Evolutionary conservation across 2,113 vertebrate genomes (phyloP).

Genomic region (Gobius niger): DNA sequence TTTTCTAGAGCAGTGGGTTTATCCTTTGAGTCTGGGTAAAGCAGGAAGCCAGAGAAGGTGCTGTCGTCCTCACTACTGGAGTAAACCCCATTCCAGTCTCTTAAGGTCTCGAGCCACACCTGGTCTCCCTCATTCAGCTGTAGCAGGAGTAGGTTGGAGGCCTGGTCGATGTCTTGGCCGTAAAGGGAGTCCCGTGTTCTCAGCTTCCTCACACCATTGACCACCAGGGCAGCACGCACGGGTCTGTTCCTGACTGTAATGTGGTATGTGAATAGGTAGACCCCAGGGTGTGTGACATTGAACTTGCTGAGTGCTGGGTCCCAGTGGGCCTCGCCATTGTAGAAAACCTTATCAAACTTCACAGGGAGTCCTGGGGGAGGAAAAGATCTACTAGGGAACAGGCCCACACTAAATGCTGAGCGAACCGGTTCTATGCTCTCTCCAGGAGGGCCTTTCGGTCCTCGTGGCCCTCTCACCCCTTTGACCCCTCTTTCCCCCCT

Average conservation of each 20-base stretch:
- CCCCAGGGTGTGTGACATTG: constrained; percentile 83
- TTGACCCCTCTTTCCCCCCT: constrained; percentile 85
- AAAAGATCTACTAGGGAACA: constrained; percentile 87
- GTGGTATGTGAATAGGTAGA: constrained; percentile 90
- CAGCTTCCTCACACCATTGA: constrained; percentile 80
- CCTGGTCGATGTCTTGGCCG: constrained; percentile 92
- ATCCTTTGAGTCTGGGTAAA: constrained; percentile 79
- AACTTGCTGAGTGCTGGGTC: constrained; percentile 84
- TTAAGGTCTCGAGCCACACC: constrained; percentile 90
- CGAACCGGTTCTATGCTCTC: constrained; percentile 52
- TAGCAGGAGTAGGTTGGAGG: constrained; percentile 86
- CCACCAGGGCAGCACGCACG: constrained; percentile 83
- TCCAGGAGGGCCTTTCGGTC: constrained; percentile 82
- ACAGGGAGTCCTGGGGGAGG: constrained; percentile 86
- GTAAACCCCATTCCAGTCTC: constrained; percentile 93
- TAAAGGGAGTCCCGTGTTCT: constrained; percentile 88
- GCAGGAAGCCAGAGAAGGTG: constrained; percentile 90
- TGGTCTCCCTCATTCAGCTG: constrained; percentile 84
- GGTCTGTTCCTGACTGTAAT: constrained; percentile 88
- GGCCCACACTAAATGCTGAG: constrained; percentile 88
- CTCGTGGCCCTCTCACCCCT: constrained; percentile 79
- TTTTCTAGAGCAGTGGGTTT: constrained; percentile 26
- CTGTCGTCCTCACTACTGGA: constrained; percentile 91
- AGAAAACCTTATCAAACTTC: constrained; percentile 88
- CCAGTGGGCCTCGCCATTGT: constrained; percentile 86